Evolutionary conservation across 2,113 vertebrate genomes (phyloP), one percentile per base, ranked within the genome.

Genomic region (Coptodon rendalli): DNA sequence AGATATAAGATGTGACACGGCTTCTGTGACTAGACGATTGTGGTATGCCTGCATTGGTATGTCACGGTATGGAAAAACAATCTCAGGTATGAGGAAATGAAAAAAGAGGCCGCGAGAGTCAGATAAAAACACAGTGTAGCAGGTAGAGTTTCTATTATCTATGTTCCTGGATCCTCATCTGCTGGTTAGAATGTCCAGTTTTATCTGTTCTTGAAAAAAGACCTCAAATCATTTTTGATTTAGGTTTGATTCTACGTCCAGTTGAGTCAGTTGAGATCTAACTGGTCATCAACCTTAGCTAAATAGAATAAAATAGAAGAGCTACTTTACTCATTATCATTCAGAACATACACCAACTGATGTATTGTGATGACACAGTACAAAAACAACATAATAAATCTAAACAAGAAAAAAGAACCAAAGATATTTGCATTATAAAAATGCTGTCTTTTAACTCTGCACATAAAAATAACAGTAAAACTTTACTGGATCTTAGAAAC

Each of bases 331-430:
- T 63, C 31, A 36, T 63, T 19, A 63, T 7, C 59, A 63, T 2
- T 63, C 59, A 36, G 31, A 63, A 63, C 29, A 63, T 36, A 63
- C 59, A 63, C 2, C 2, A 36, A 36, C 17, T 63, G 29, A 63
- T 63, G 0, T 0, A 63, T 34, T 34, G 16, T 36, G 9, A 36
- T 0, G 0, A 63, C 1, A 0, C 59, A 36, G 0, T 63, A 0
- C 59, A n/a, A 36, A 63, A 12, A 63, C 9, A 63, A 36, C 36
- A 5, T 63, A 63, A 63, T 36, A 34, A 4, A 61, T 63, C 59
- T 63, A 63, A 63, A 1, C 31, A 63, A 36, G 31, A 1, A 63
- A n/a, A 36, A 63, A 63, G 17, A 63, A 63, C 31, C 3, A 63
- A 36, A 63, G 6, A 63, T 36, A n/a, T 63, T 6, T 63, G 29